Percentiles rank a stretch among this genome's conserved stretches.
These are phyloP conservation scores for Magallana angulata DNA, from an alignment of 1,140 invertebrate species.

Conservation along the genomic window DNA sequence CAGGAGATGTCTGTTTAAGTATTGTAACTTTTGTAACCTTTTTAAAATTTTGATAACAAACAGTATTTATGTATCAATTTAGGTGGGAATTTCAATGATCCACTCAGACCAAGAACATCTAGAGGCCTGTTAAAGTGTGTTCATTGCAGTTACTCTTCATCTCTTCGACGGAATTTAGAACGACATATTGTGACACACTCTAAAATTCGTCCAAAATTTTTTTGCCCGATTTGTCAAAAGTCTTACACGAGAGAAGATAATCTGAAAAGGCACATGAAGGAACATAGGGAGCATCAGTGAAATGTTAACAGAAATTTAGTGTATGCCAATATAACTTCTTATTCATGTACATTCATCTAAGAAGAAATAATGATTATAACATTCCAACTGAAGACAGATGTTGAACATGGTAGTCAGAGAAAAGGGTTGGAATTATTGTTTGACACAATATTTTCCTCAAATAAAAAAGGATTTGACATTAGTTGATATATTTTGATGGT, in stretches of 20 bases:
- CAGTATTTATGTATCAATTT: slow-evolving; percentile 14
- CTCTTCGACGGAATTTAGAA: neutral
- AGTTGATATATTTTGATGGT: no score
- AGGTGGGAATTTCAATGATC: neutral
- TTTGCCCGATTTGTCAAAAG: neutral
- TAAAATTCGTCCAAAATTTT: neutral
- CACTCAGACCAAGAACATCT: neutral
- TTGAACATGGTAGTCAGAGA: no score
- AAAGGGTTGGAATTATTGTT: no score
- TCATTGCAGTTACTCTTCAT: neutral
- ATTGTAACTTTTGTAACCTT: neutral
- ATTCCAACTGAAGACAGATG: no score
- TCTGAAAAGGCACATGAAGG: neutral
- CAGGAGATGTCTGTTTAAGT: neutral
- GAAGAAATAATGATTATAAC: no score
- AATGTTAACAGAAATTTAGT: no score
- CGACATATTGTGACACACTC: neutral
- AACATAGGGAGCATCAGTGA: neutral
- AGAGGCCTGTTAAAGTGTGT: neutral
- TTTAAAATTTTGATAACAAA: neutral
- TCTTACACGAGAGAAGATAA: neutral
- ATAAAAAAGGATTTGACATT: no score
- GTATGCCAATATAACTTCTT: no score
- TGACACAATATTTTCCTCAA: no score
- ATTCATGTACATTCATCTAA: no score